Evolutionary conservation across 2,797 vertebrate species (phyloP).

Genomic region (Manis crassicaudata): DNA sequence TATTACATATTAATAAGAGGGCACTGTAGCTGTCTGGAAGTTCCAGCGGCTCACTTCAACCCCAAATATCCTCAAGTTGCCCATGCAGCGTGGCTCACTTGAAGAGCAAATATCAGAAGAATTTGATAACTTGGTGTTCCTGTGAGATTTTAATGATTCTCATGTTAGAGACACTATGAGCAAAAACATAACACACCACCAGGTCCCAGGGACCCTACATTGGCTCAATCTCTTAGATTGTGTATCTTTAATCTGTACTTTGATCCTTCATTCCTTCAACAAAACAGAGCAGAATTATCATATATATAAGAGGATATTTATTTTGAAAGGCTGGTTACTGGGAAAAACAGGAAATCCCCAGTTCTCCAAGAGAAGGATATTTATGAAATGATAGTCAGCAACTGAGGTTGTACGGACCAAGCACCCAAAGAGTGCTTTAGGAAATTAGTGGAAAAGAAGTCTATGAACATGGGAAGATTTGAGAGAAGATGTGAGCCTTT

Average conservation of each 20-base stretch:
- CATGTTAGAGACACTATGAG: not conserved
- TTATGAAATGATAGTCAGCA: constrained; percentile 7
- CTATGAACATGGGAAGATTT: not conserved
- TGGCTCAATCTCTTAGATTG: not conserved
- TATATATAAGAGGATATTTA: not conserved
- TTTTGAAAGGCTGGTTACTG: not conserved
- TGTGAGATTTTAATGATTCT: not conserved
- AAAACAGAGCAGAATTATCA: not conserved
- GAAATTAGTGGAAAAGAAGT: not conserved
- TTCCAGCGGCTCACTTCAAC: not conserved
- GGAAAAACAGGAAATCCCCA: not conserved
- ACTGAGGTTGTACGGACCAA: not conserved
- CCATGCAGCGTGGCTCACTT: not conserved
- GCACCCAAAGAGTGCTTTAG: not conserved
- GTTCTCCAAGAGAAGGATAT: not conserved
- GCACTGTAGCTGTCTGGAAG: not conserved
- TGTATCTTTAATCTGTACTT: not conserved
- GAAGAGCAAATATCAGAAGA: not conserved
- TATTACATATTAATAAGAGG: not conserved
- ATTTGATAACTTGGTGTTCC: not conserved
- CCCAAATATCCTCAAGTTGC: not conserved
- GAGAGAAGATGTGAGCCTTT: not conserved
- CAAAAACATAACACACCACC: not conserved
- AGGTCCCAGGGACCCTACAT: not conserved
- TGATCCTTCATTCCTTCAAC: not conserved